Evolutionary conservation across 2,113 vertebrate species (phyloP).

Genomic region (Neomonachus schauinslandi): DNA sequence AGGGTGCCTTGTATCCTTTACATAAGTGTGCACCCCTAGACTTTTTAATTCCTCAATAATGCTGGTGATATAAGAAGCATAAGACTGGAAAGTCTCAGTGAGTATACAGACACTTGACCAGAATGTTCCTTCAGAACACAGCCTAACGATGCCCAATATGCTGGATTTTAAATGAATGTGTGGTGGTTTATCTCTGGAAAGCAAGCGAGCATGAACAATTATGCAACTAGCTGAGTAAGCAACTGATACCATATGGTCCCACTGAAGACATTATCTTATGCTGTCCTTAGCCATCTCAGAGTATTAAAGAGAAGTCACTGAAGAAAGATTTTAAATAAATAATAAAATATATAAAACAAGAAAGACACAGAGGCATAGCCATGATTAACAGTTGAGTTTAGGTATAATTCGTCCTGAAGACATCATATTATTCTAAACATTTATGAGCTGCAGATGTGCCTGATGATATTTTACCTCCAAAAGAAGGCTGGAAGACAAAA

Average conservation of each 20-base stretch:
- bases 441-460: conserved; percentile 28
- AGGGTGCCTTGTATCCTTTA: not conserved
- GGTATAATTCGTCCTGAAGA: conserved; percentile 8
- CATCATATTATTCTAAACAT: not conserved
- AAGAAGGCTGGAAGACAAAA: not conserved
- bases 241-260: not conserved
- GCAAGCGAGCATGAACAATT: not conserved
- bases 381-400: not conserved
- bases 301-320: not conserved
- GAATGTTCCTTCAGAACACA: not conserved
- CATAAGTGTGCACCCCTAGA: not conserved
- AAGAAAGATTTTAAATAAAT: not conserved
- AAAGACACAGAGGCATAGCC: not conserved
- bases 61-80: not conserved
- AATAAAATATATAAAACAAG: not conserved
- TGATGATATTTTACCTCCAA: conserved; percentile 25
- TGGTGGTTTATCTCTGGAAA: not conserved
- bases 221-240: not conserved
- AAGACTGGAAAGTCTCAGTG: not conserved
- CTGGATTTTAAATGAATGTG: not conserved
- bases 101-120: not conserved
- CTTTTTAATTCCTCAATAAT: not conserved
- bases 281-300: not conserved
- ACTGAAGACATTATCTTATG: not conserved
- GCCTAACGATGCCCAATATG: not conserved